Evolutionary conservation across 2,797 vertebrate species (phyloP).

Genomic region (Gephyroberyx darwinii): DNA sequence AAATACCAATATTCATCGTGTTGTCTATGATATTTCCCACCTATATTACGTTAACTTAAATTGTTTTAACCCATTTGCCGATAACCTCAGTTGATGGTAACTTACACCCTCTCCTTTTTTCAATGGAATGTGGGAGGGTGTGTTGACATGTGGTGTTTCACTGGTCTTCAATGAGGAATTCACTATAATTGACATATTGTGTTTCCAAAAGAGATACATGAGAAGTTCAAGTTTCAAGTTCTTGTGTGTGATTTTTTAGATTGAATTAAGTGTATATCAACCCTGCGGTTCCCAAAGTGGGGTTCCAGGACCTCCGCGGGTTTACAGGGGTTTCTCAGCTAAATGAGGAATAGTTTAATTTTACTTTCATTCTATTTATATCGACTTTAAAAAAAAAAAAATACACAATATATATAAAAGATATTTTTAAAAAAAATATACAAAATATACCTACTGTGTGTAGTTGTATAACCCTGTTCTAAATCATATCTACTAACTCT

Average conservation of each 20-base stretch:
- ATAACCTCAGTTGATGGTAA: neutral
- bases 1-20: slow-evolving; percentile 7
- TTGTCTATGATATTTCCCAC: neutral
- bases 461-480: neutral
- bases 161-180: neutral
- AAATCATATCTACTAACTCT: neutral
- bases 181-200: neutral
- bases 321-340: no score
- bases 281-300: no score
- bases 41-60: neutral
- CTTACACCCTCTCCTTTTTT: slow-evolving; percentile 18
- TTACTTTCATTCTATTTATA: no score
- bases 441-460: neutral
- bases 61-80: slow-evolving; percentile 18
- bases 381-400: no score
- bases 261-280: no score
- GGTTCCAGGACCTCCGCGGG: no score
- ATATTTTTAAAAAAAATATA: no score
- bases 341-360: no score
- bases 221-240: no score
- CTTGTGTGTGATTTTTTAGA: no score
- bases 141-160: slow-evolving; percentile 1
- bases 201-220: neutral
- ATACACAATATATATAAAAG: no score
- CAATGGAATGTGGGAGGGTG: slow-evolving; percentile 6